These are phyloP conservation scores for Monodelphis domestica DNA, from an alignment of 2,797 vertebrate species.

Conservation along the genomic window DNA sequence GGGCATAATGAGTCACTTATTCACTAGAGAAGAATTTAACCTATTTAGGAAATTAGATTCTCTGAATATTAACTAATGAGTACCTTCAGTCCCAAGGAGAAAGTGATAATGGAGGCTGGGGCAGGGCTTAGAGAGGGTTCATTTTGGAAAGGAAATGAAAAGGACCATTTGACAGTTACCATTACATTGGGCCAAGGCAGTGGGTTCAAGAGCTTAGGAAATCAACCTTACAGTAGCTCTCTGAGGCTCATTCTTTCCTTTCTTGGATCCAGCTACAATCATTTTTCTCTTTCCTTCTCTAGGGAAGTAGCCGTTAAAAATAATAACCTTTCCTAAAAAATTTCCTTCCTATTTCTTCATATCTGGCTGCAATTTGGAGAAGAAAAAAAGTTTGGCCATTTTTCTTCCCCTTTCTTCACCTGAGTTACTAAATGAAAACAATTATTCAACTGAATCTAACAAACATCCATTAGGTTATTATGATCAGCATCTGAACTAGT, in stretches of 20 bases:
- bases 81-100: conserved; percentile 74
- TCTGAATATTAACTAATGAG: conserved; percentile 69
- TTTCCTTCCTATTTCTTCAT: neutral
- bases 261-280: neutral
- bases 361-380: neutral
- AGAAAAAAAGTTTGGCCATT: neutral
- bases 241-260: neutral
- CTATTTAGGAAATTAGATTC: conserved; percentile 81
- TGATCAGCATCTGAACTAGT: neutral
- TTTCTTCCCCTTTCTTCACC: neutral
- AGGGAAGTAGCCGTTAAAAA: no score
- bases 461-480: neutral
- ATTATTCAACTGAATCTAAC: neutral
- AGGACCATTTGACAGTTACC: neutral
- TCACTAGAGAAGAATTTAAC: conserved; percentile 82
- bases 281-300: neutral
- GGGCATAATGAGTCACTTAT: conserved; percentile 81
- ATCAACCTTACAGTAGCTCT: neutral
- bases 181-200: neutral
- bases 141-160: conserved; percentile 41
- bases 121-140: conserved; percentile 30
- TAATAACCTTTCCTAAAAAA: neutral
- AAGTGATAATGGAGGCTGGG: conserved; percentile 54
- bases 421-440: neutral
- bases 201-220: neutral